Conservation (phyloP, 53 echinoderm and acorn worm species). For the Temnopleurus reevesii region DNA sequence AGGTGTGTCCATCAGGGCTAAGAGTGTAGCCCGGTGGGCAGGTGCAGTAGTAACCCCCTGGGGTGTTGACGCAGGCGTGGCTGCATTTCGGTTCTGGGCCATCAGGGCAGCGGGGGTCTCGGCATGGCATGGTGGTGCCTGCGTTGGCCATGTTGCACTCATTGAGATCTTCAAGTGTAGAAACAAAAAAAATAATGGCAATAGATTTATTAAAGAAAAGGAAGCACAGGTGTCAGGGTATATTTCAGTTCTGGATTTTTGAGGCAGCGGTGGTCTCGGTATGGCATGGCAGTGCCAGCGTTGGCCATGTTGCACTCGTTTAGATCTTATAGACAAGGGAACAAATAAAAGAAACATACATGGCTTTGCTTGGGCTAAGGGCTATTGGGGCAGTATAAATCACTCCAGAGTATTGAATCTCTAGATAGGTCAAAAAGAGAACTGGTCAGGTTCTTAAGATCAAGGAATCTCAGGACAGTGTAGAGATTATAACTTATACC, state of each 20-base stretch:
- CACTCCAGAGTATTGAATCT: too few relatives aligned
- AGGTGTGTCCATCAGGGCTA: conserved; percentile 77
- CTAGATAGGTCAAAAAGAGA: too few relatives aligned
- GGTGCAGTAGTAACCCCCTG: conserved; percentile 85
- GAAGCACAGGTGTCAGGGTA: conserved; percentile 76
- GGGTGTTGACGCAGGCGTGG: conserved; percentile 82
- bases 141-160: conserved; percentile 69
- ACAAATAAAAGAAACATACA: too few relatives aligned
- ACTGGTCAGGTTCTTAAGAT: too few relatives aligned
- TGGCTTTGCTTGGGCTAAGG: too few relatives aligned
- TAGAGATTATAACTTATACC: too few relatives aligned
- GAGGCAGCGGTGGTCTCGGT: conserved; percentile 59
- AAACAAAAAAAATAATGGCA: neutral
- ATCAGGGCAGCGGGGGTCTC: conserved; percentile 60
- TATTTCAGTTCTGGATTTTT: conserved; percentile 44
- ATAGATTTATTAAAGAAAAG: too few relatives aligned
- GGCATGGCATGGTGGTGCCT: conserved; percentile 68
- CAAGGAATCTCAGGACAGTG: too few relatives aligned
- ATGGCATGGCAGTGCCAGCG: conserved; percentile 60
- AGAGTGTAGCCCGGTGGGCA: conserved; percentile 76
- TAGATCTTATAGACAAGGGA: conserved; percentile 48
- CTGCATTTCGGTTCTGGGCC: conserved; percentile 66
- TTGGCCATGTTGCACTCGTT: conserved; percentile 67
- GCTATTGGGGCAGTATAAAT: too few relatives aligned
- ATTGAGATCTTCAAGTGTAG: conserved; percentile 71